Evolutionary conservation across 2,797 vertebrate genomes (phyloP).

Genomic region (Siniperca obscura): DNA sequence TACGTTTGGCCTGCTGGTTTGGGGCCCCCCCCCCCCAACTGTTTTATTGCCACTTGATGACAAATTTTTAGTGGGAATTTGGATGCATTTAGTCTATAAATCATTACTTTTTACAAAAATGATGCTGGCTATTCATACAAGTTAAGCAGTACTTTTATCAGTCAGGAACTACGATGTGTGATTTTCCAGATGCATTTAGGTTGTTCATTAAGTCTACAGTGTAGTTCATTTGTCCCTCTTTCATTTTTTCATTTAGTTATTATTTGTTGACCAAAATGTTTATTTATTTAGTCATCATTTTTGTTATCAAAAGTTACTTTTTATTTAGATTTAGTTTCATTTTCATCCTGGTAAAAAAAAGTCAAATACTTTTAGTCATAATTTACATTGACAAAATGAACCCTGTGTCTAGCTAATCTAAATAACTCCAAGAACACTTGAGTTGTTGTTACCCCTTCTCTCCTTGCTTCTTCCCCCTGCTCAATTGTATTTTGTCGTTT

Average conservation of each 20-base stretch:
- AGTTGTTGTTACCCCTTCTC: neutral
- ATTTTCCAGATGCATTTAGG: neutral
- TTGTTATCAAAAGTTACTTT: neutral
- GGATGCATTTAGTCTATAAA: slow-evolving; percentile 30
- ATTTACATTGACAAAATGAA: neutral
- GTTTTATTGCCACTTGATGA: slow-evolving; percentile 11
- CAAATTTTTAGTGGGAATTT: slow-evolving; percentile 5
- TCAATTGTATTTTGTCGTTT: slow-evolving; percentile 3
- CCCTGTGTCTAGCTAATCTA: neutral
- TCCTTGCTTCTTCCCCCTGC: neutral
- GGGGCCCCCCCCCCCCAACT: neutral
- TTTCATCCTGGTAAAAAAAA: neutral
- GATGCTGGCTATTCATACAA: neutral
- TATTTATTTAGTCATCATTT: too few species aligned
- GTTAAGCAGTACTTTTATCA: neutral
- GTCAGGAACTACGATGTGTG: neutral
- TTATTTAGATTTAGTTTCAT: neutral
- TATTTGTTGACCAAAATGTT: neutral
- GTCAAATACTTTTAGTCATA: neutral
- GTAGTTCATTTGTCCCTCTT: neutral
- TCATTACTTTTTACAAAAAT: slow-evolving; percentile 2
- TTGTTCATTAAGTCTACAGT: neutral
- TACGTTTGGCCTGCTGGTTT: neutral
- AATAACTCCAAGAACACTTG: neutral
- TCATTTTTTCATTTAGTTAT: neutral